phyloP scores from a whole-genome alignment of 2,797 vertebrate genomes.

The Heliangelus exortis region DNA sequence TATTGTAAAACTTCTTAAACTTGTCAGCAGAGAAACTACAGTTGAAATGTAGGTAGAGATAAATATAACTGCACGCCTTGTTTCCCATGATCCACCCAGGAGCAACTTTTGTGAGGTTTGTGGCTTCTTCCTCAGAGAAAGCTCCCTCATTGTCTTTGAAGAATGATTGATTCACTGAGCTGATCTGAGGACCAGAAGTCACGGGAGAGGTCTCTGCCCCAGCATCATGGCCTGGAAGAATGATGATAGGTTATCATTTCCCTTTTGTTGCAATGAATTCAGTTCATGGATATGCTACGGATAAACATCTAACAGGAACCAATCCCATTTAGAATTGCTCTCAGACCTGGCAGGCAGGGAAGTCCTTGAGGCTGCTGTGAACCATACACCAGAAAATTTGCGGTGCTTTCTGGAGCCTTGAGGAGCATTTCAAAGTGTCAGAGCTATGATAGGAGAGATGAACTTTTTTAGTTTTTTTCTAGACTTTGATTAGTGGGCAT shows the following conservation, averaged over 20 bases:
- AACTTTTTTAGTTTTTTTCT: not conserved
- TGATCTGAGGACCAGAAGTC: constrained; percentile 39
- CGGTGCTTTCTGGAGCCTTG: not conserved
- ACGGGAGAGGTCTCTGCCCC: constrained; percentile 47
- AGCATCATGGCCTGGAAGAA: constrained; percentile 35
- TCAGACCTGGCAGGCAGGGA: constrained; percentile 1
- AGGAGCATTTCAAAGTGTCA: not conserved
- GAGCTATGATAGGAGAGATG: not conserved
- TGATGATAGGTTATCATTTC: constrained; percentile 41
- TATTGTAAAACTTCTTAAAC: constrained; percentile 71
- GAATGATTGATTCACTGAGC: constrained; percentile 50
- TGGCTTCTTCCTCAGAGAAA: constrained; percentile 64
- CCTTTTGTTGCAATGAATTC: constrained; percentile 45
- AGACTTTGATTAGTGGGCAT: not conserved
- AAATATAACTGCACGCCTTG: constrained; percentile 72
- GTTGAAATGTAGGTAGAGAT: constrained; percentile 70
- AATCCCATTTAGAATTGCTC: constrained; percentile 18
- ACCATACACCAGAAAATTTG: not conserved
- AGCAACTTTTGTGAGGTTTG: constrained; percentile 49
- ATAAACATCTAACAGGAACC: constrained; percentile 57
- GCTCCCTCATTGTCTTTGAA: constrained; percentile 44
- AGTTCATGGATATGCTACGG: constrained; percentile 7
- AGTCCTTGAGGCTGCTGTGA: not conserved
- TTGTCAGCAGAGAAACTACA: constrained; percentile 73
- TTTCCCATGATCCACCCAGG: constrained; percentile 75